Evolutionary conservation across 2,113 vertebrate species (phyloP), one percentile per base, ranked within the genome.

Genomic region (Crypturellus undulatus): DNA sequence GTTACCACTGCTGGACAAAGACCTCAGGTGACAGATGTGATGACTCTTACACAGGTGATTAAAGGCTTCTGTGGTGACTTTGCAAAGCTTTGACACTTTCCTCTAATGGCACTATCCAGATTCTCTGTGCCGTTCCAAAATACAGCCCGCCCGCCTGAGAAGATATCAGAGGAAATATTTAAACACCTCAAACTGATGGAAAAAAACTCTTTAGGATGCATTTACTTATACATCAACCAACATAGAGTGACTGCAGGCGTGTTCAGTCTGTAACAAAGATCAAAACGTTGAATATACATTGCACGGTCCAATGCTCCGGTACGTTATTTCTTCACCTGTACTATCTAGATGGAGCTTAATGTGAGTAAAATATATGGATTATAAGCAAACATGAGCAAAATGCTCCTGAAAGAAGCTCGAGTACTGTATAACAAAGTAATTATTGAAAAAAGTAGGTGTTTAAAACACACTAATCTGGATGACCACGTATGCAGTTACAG

Each of bases 41-140:
- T 0, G 17, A 10, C 4, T 22, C 10, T 2, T 59, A 40, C 5
- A 28, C 60, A 32, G 3, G 2, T 1, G 4, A n/a, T 36, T 49
- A 77, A 59, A 69, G 36, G 16, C 4, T 3, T 12, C 45, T 63
- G 64, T 89, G 45, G 13, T 8, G 9, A 52, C 36, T 40, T 45
- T 2, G 6, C 40, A 52, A 12, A 78, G n/a, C 51, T 90, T 14
- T 36, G 26, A 64, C 12, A 9, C 70, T 49, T 80, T 34, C 18
- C 26, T 38, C 5, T 54, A 42, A 63, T 1, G 12, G 16, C 8
- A 49, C 45, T 8, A 30, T 13, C 6, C 32, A 36, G 36, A 51
- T 47, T 22, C 6, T 2, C 12, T 22, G 45, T 2, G 0, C 20
- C 30, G 19, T 30, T 59, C 52, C 3, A 3, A 51, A 26, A 26